phyloP scores from a whole-genome alignment of 1,140 invertebrate species.

The Drosophila nikananu region DNA sequence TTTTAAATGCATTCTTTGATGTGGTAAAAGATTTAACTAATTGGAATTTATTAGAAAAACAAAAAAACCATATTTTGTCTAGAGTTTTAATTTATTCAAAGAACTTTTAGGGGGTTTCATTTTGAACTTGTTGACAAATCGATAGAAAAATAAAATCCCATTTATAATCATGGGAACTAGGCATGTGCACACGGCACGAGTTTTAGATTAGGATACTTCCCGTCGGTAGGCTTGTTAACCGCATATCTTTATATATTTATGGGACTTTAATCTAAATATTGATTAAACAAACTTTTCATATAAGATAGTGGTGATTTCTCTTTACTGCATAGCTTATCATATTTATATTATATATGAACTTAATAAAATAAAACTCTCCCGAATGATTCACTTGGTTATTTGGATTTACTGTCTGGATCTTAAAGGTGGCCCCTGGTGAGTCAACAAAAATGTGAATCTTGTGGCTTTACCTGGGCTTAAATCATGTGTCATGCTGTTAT shows the following conservation, averaged over 20 bases:
- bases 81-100: constrained; percentile 31
- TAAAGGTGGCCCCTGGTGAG: constrained; percentile 11
- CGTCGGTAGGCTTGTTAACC: not conserved
- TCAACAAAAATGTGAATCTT: constrained; percentile 28
- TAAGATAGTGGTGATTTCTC: not conserved
- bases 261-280: constrained; percentile 10
- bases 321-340: not conserved
- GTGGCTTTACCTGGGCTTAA: constrained; percentile 11
- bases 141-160: constrained; percentile 23
- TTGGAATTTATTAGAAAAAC: constrained; percentile 67
- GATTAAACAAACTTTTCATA: not conserved
- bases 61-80: constrained; percentile 34
- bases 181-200: constrained; percentile 37
- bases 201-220: constrained; percentile 22
- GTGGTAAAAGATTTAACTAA: constrained; percentile 62
- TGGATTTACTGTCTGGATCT: constrained; percentile 16
- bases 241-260: constrained; percentile 12
- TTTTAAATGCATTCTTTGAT: constrained; percentile 36
- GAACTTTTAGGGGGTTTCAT: constrained; percentile 5
- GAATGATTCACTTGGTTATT: constrained; percentile 21
- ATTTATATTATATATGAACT: not conserved
- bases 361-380: not conserved
- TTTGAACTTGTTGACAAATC: constrained; percentile 23
- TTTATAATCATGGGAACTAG: constrained; percentile 18
- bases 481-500: constrained; percentile 38